These are phyloP conservation scores for Acanthochromis polyacanthus DNA, from an alignment of 2,113 vertebrate species.

Conservation along the genomic window DNA sequence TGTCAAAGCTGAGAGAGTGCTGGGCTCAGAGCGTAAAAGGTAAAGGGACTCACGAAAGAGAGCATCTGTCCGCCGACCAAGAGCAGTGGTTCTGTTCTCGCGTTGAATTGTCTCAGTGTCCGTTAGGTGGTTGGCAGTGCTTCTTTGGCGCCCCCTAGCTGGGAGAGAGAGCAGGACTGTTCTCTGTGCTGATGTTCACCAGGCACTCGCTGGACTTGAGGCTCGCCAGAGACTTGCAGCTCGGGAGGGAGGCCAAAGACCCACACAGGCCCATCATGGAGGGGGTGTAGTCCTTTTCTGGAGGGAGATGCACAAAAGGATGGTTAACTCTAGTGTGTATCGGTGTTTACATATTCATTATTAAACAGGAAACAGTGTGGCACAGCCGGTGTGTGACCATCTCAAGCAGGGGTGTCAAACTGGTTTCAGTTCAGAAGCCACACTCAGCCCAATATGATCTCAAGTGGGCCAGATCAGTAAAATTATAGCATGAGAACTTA, in stretches of 20 bases:
- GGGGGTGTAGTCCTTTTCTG: conserved; percentile 96
- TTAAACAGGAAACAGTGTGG: too few relatives aligned
- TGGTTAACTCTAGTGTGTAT: neutral
- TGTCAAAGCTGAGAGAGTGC: conserved; percentile 37
- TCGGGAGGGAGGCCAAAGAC: conserved; percentile 94
- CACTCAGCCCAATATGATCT: too few relatives aligned
- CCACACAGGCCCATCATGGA: conserved; percentile 97
- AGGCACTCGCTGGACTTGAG: conserved; percentile 98
- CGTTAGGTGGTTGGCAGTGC: conserved; percentile 53
- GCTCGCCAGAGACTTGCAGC: conserved; percentile 96
- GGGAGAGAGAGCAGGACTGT: conserved; percentile 93
- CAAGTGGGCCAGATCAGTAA: too few relatives aligned
- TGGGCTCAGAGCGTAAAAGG: conserved; percentile 43
- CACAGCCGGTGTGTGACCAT: neutral
- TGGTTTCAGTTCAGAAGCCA: too few relatives aligned
- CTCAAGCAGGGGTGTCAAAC: too few relatives aligned
- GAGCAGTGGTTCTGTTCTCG: conserved; percentile 48
- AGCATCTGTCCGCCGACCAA: conserved; percentile 30
- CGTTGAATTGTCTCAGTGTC: conserved; percentile 56
- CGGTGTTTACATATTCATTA: neutral
- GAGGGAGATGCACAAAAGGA: neutral
- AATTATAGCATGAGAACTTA: too few relatives aligned
- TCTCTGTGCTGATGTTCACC: conserved; percentile 96
- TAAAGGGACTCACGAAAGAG: conserved; percentile 53
- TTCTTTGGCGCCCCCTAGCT: conserved; percentile 86